phyloP scores from a whole-genome alignment of 2,888 invertebrate species.

The Silvanus unidentatus region DNA sequence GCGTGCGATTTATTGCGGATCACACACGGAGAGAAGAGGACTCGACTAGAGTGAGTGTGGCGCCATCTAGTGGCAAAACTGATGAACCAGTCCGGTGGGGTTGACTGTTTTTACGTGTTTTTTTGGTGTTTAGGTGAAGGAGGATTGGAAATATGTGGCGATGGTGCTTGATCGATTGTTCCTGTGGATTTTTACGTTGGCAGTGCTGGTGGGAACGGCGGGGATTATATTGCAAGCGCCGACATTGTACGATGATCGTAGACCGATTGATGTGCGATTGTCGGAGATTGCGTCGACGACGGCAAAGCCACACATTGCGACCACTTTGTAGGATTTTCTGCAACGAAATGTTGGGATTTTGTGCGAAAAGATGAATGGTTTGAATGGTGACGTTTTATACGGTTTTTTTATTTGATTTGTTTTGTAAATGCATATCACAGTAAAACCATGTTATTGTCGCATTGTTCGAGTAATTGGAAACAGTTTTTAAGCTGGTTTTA shows the following conservation, averaged over 20 bases:
- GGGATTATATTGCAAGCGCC: conserved; percentile 94
- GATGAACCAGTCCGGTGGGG: neutral
- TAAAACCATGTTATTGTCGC: too few relatives aligned
- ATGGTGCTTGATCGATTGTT: conserved; percentile 96
- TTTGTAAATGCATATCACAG: too few relatives aligned
- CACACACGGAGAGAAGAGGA: conserved; percentile 89
- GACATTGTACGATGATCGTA: conserved; percentile 85
- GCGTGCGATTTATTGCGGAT: conserved; percentile 87
- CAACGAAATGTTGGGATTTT: neutral
- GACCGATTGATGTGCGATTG: conserved; percentile 80
- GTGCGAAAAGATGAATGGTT: too few relatives aligned
- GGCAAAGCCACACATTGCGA: conserved; percentile 68
- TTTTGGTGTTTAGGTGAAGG: conserved; percentile 64
- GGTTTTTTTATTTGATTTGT: too few relatives aligned
- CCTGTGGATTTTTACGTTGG: conserved; percentile 94
- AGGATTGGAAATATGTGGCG: conserved; percentile 99
- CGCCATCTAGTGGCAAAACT: too few relatives aligned
- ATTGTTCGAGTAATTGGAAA: too few relatives aligned
- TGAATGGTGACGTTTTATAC: too few relatives aligned
- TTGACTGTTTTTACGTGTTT: neutral
- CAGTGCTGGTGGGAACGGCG: conserved; percentile 88
- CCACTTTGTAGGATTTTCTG: conserved; percentile 31
- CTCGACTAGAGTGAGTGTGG: conserved; percentile 79
- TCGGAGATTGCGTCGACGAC: conserved; percentile 87
- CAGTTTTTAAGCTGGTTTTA: too few relatives aligned